These are phyloP conservation scores for Ochotona princeps DNA, from an alignment of 2,113 vertebrate genomes.

Conservation along the genomic window DNA sequence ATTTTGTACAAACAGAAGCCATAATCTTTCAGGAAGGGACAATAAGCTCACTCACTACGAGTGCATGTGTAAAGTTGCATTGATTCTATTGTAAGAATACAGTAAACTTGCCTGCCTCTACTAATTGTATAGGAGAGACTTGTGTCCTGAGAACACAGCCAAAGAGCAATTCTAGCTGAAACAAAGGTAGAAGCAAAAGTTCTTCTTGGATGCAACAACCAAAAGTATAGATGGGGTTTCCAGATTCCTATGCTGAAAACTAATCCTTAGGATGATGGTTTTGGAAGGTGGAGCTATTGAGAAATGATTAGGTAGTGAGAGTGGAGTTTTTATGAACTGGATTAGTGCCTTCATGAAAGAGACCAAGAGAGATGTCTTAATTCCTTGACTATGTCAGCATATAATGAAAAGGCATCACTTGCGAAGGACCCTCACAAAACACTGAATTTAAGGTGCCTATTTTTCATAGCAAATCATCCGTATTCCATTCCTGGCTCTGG, in stretches of 20 bases:
- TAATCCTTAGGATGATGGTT: not conserved
- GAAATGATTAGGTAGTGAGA: not conserved
- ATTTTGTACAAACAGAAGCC: not conserved
- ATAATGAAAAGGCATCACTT: not conserved
- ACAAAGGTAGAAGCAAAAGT: not conserved
- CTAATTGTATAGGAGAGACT: not conserved
- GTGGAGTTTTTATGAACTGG: not conserved
- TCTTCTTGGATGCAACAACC: not conserved
- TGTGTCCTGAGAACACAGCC: not conserved
- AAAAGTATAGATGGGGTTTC: not conserved
- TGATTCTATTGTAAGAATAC: not conserved
- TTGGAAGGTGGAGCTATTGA: not conserved
- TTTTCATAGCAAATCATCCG: too few species aligned
- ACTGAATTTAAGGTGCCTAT: too few species aligned
- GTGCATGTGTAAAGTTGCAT: not conserved
- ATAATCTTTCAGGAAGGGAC: not conserved
- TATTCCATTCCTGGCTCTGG: too few species aligned
- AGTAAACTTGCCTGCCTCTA: not conserved
- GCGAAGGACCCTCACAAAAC: not conserved
- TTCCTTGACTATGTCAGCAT: not conserved
- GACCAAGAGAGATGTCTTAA: not conserved
- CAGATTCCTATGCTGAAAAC: not conserved
- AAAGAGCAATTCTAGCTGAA: not conserved
- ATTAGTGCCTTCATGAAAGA: not conserved
- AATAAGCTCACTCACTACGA: not conserved